Conservation (phyloP, 2,113 vertebrate species). For the Poecile atricapillus region DNA sequence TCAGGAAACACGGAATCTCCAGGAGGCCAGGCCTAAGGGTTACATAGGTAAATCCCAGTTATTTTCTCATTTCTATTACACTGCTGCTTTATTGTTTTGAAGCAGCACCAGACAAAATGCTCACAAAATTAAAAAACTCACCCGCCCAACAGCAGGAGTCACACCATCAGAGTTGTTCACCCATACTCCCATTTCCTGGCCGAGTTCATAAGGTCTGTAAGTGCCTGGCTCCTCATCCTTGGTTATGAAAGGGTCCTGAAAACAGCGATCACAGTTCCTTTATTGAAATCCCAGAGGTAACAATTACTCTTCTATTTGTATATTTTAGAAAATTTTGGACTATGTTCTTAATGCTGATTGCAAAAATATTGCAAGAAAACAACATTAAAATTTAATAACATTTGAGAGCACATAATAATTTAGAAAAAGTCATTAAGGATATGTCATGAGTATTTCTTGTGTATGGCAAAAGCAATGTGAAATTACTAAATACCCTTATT, state of each 20-base stretch:
- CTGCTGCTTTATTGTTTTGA: neutral
- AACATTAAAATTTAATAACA: neutral
- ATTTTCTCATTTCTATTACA: neutral
- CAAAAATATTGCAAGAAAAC: neutral
- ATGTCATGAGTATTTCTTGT: neutral
- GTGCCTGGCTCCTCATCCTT: constrained; percentile 53
- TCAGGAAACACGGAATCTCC: constrained; percentile 82
- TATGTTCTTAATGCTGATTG: neutral
- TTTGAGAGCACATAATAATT: neutral
- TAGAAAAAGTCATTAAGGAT: neutral
- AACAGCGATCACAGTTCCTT: neutral
- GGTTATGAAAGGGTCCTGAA: constrained; percentile 61
- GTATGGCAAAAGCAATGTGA: neutral
- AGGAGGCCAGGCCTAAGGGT: constrained; percentile 77
- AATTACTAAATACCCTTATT: neutral
- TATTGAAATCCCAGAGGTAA: neutral
- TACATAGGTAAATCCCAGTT: neutral
- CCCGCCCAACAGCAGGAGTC: constrained; percentile 80
- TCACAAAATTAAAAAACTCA: constrained; percentile 23
- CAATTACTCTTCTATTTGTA: neutral
- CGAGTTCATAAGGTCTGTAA: constrained; percentile 78
- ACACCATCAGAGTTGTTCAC: constrained; percentile 79
- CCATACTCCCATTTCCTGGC: constrained; percentile 77
- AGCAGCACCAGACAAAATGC: neutral
- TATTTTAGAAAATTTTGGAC: neutral